A percentile compares a stretch with the other conserved stretches of the same genome.
phyloP scores from a whole-genome alignment of 2,888 invertebrate genomes.

The Troglohyphantes excavatus region DNA sequence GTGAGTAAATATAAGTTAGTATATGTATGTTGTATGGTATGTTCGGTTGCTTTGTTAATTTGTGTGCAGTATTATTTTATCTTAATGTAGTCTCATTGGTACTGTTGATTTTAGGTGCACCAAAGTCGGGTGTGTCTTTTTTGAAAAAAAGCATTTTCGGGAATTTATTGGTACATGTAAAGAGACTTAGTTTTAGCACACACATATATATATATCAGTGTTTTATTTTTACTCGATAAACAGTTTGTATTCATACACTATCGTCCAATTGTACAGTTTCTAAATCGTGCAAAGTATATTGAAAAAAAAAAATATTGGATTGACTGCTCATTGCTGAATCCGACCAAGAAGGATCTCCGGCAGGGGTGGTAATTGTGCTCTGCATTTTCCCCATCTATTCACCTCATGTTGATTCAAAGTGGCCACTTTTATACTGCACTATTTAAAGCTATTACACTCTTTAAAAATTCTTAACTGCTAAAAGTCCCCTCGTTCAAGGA shows the following conservation, averaged over 20 bases:
- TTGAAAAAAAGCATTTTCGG: conserved; percentile 62
- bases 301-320: conserved; percentile 72
- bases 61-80: conserved; percentile 79
- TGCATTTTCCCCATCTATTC: neutral
- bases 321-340: conserved; percentile 76
- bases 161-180: conserved; percentile 74
- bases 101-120: conserved; percentile 75
- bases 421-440: neutral
- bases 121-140: conserved; percentile 61
- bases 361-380: neutral
- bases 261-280: conserved; percentile 79
- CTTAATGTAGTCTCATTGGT: conserved; percentile 77
- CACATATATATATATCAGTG: conserved; percentile 73
- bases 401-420: neutral
- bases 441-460: neutral
- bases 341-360: conserved; percentile 75
- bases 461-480: neutral
- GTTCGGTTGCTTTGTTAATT: conserved; percentile 79
- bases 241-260: conserved; percentile 78
- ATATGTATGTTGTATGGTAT: conserved; percentile 78
- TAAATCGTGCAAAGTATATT: conserved; percentile 79
- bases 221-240: conserved; percentile 77
- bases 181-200: conserved; percentile 77
- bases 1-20: conserved; percentile 70
- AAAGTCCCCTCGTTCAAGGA: too few species aligned